These are phyloP conservation scores for Anomalospiza imberbis DNA, from an alignment of 2,797 vertebrate species.

Conservation along the genomic window DNA sequence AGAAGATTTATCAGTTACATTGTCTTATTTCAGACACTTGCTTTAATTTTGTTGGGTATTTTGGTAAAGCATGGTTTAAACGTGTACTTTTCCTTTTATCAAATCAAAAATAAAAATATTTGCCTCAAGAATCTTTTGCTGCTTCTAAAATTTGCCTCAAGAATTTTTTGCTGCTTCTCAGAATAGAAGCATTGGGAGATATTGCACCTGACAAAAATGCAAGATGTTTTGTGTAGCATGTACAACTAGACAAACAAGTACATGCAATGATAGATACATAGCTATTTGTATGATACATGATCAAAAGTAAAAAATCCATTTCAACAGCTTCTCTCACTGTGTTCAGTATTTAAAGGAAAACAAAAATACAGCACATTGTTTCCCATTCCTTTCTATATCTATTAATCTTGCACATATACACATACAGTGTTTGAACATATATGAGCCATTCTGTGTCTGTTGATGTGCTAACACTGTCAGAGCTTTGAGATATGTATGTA, in stretches of 20 bases:
- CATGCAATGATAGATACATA: neutral
- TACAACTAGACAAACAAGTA: neutral
- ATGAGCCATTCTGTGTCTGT: neutral
- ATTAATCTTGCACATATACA: neutral
- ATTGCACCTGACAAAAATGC: neutral
- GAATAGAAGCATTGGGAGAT: neutral
- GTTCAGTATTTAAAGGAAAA: neutral
- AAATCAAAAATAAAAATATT: neutral
- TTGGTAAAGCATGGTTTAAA: neutral
- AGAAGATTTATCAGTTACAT: neutral
- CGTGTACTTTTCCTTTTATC: neutral
- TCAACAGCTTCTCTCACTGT: neutral
- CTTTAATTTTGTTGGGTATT: neutral
- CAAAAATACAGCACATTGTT: neutral
- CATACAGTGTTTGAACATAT: neutral
- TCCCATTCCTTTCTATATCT: neutral
- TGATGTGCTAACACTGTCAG: conserved; percentile 1
- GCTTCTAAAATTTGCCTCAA: neutral
- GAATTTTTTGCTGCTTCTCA: neutral
- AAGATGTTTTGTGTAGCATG: neutral
- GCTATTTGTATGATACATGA: neutral
- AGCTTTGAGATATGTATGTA: neutral
- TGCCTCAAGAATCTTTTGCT: neutral
- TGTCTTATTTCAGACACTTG: neutral
- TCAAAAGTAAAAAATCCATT: neutral